Evolutionary conservation across 2,888 invertebrate genomes (phyloP), one percentile per base, ranked within the genome.

Genomic region (Hydrotaea cyrtoneurina): DNA sequence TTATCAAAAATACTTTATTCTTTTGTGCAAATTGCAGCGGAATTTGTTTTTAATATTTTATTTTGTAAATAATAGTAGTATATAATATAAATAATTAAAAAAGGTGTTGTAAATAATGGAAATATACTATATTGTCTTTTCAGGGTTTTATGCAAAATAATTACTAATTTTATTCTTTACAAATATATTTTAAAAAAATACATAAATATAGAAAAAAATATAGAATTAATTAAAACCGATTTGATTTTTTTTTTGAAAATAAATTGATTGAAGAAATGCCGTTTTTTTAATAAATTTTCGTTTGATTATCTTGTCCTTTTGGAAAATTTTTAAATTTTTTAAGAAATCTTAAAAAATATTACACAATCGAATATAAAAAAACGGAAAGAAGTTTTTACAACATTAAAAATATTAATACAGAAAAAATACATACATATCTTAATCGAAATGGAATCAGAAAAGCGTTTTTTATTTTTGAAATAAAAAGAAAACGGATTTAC

Each of bases 1-100:
- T 59, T 26, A 59, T 59, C 59, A 59, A 90, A 90, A 90, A 90
- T 90, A 89, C 89, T 91, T 90, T 90, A 89, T 90, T 89, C 75
- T 82, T 83, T 81, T 91, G 91, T 90, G 91, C 91, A 89, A 86
- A 88, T 89, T 91, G 89, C 89, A 89, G 89, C 91, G 89, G 88
- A 89, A 89, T 89, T 86, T 88, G 86, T 84, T 86, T 79, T 80
- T 80, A 62, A 64, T 80, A 80, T 66, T 85, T 84, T 85, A 79
- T 85, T 85, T 85, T 81, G 82, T 85, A 84, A 81, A 84, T 81
- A 85, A 82, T 81, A 79, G 85, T 79, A 69, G 46, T 85, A 76
- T 84, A 85, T 85, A 82, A 79, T 85, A 89, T 88, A 90, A 88
- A 87, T 90, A 89, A 89, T 89, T 87, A 88, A 89, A 89, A 88